Evolutionary conservation across 2,888 invertebrate species (phyloP).

Genomic region (Sussaba pulchella): DNA sequence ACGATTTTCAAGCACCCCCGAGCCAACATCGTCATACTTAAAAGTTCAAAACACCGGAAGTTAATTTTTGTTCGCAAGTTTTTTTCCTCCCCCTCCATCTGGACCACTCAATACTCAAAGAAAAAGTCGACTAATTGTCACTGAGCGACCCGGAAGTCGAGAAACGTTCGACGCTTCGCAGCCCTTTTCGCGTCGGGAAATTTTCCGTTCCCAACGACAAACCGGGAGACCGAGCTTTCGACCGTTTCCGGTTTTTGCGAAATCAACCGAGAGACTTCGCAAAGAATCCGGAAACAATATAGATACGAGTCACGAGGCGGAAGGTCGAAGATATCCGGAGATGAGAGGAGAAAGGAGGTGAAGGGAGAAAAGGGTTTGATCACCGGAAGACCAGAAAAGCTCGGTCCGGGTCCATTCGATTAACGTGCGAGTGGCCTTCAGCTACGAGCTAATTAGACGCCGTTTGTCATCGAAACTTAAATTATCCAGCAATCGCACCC

Average conservation of each 20-base stretch:
- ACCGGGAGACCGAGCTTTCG: background rate
- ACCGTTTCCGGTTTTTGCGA: constrained; percentile 16
- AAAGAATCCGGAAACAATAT: constrained; percentile 15
- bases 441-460: constrained; percentile 57
- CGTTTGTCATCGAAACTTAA: constrained; percentile 55
- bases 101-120: no score
- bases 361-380: background rate
- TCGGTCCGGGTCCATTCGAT: constrained; percentile 8
- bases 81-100: no score
- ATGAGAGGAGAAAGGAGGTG: no score
- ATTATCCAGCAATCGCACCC: constrained; percentile 4
- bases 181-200: no score
- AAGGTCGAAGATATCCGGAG: background rate
- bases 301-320: background rate
- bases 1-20: no score
- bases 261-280: constrained; percentile 1
- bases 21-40: no score
- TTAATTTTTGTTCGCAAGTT: no score
- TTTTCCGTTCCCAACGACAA: constrained; percentile 23
- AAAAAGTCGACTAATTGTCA: no score
- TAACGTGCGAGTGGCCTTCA: constrained; percentile 8
- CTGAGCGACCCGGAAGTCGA: no score
- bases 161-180: no score
- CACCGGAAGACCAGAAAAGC: background rate
- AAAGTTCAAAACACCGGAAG: no score